phyloP scores from a whole-genome alignment of 2,888 invertebrate genomes.

The Suillia variegata region DNA sequence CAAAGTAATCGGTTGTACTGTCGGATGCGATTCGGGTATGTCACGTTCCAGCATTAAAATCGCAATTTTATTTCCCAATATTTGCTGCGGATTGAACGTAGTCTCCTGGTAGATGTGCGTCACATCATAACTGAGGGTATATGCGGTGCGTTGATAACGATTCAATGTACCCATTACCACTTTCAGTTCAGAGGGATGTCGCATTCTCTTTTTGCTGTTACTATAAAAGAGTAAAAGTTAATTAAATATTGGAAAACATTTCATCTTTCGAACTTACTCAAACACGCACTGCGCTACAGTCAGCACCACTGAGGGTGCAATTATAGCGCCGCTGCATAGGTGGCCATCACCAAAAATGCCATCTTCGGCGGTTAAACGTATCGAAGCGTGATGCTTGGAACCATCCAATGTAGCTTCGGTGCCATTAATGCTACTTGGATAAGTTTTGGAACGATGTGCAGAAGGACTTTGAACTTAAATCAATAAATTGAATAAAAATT shows the following conservation, averaged over 20 bases:
- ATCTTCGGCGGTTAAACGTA: conserved; percentile 44
- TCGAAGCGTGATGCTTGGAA: conserved; percentile 48
- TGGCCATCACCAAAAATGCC: conserved; percentile 51
- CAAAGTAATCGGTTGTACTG: conserved; percentile 43
- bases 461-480: too few relatives aligned
- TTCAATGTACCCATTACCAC: conserved; percentile 45
- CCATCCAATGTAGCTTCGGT: too few relatives aligned
- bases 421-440: too few relatives aligned
- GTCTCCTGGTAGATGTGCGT: conserved; percentile 36
- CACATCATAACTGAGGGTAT: conserved; percentile 35
- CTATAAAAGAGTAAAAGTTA: too few relatives aligned
- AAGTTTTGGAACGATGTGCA: too few relatives aligned
- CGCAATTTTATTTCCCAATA: conserved; percentile 45
- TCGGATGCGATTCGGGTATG: conserved; percentile 35
- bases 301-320: conserved; percentile 50
- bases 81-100: conserved; percentile 30
- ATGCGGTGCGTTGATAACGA: conserved; percentile 36
- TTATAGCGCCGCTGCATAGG: conserved; percentile 54
- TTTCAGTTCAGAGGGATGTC: conserved; percentile 52
- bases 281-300: conserved; percentile 50
- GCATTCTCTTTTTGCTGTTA: conserved; percentile 20
- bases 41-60: conserved; percentile 51
- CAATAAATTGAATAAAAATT: too few relatives aligned
- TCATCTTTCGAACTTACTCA: conserved; percentile 38
- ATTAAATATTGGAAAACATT: too few relatives aligned